These are phyloP conservation scores for Eulemur macaco DNA, from an alignment of 2,113 vertebrate genomes.

Conservation along the genomic window DNA sequence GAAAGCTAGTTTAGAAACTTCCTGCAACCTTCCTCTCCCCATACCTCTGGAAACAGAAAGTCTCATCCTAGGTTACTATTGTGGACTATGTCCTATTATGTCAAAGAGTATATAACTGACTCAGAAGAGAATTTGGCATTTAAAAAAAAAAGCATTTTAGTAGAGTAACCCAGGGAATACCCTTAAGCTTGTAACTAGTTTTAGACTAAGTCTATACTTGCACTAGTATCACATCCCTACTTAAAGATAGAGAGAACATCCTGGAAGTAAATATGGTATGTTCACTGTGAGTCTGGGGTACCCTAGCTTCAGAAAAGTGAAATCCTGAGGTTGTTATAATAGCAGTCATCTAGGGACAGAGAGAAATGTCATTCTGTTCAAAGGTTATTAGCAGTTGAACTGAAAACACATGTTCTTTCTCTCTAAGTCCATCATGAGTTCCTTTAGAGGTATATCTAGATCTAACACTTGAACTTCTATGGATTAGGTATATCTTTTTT, in stretches of 20 bases:
- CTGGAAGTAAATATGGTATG: neutral
- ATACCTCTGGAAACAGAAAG: neutral
- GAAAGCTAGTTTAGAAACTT: neutral
- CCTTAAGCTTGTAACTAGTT: neutral
- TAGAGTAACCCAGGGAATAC: too few species aligned
- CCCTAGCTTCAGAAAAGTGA: neutral
- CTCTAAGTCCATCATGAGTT: neutral
- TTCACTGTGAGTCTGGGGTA: neutral
- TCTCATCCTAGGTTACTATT: neutral
- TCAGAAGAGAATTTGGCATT: neutral
- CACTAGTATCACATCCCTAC: neutral
- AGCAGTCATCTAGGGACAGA: neutral
- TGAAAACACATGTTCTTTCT: neutral
- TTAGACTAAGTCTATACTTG: neutral
- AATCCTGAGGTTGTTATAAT: neutral
- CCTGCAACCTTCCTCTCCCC: rapidly evolving
- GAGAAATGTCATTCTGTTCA: neutral
- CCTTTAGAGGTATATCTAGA: neutral
- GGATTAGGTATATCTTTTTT: neutral
- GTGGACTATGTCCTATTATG: neutral
- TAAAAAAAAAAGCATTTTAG: neutral
- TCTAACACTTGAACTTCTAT: neutral
- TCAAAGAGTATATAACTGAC: neutral
- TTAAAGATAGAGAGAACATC: neutral
- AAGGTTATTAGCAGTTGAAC: neutral